A percentile compares a stretch with the other conserved stretches of the same genome.
Evolutionary conservation across 1,140 invertebrate genomes (phyloP).

Genomic region (Saccostrea glomerata): DNA sequence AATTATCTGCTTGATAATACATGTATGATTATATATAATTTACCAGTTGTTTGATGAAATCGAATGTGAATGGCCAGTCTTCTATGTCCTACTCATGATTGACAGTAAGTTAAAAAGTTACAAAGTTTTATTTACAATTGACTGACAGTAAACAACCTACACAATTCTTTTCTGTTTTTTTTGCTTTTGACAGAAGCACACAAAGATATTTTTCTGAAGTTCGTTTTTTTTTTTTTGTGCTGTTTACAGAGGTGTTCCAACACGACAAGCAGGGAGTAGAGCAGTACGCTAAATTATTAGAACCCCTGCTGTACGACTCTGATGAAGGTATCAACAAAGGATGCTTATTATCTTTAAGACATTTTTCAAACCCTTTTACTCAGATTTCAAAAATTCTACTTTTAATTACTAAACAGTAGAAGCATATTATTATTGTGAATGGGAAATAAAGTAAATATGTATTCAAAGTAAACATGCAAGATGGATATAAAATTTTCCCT

Average conservation of each 20-base stretch:
- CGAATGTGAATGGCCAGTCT: slow-evolving; percentile 98
- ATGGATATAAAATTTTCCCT: no score
- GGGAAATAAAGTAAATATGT: no score
- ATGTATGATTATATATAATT: background rate
- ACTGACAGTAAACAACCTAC: background rate
- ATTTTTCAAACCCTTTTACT: no score
- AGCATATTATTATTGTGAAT: no score
- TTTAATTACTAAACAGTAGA: no score
- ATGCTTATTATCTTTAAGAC: no score
- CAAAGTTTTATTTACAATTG: background rate
- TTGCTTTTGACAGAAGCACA: background rate
- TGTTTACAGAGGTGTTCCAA: slow-evolving; percentile 79
- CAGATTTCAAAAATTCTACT: no score
- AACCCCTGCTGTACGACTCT: slow-evolving; percentile 74
- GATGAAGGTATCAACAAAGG: slow-evolving; percentile 65
- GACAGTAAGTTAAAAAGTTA: slow-evolving; percentile 87
- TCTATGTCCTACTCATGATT: slow-evolving; percentile 97
- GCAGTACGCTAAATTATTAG: slow-evolving; percentile 91
- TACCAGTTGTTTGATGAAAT: slow-evolving; percentile 95
- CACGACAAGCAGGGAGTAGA: slow-evolving; percentile 93
- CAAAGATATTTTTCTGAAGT: background rate
- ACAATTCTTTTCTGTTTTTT: no score
- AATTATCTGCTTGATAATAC: no score
- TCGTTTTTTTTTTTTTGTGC: background rate
- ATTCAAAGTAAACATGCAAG: no score